These are phyloP conservation scores for Diadophis punctatus DNA, from an alignment of 2,113 vertebrate genomes.

Conservation along the genomic window DNA sequence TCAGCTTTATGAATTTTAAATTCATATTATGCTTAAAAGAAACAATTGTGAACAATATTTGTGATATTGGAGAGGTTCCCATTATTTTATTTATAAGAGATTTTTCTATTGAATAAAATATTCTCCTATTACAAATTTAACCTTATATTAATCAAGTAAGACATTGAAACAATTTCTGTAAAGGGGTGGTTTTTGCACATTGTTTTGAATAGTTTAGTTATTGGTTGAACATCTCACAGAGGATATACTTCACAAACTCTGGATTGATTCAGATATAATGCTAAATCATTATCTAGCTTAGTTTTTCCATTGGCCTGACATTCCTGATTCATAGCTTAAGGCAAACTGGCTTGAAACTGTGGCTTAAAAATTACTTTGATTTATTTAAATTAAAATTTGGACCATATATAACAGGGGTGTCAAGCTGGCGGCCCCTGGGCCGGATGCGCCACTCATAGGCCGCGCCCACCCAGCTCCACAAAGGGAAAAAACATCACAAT, in stretches of 20 bases:
- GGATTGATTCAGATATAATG: not conserved
- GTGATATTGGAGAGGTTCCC: not conserved
- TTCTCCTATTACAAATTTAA: not conserved
- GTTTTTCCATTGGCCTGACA: not conserved
- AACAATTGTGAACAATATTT: not conserved
- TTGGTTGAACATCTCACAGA: not conserved
- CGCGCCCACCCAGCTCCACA: too few relatives aligned
- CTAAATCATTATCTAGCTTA: not conserved
- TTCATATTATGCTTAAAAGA: not conserved
- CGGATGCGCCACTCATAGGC: too few relatives aligned
- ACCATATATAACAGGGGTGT: not conserved
- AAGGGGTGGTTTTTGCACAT: fast-evolving
- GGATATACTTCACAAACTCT: not conserved
- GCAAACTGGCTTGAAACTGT: not conserved
- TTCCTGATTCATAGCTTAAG: not conserved
- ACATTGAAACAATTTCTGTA: not conserved
- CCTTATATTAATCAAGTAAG: not conserved
- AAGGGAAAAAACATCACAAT: too few relatives aligned
- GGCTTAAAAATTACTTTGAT: not conserved
- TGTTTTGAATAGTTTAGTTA: not conserved
- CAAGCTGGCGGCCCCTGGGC: too few relatives aligned
- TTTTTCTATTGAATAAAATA: not conserved
- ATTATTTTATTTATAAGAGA: not conserved
- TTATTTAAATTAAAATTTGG: not conserved
- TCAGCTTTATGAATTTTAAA: not conserved